phyloP scores from a whole-genome alignment of 1,140 invertebrate genomes.

The Tetragonula clypearis region DNA sequence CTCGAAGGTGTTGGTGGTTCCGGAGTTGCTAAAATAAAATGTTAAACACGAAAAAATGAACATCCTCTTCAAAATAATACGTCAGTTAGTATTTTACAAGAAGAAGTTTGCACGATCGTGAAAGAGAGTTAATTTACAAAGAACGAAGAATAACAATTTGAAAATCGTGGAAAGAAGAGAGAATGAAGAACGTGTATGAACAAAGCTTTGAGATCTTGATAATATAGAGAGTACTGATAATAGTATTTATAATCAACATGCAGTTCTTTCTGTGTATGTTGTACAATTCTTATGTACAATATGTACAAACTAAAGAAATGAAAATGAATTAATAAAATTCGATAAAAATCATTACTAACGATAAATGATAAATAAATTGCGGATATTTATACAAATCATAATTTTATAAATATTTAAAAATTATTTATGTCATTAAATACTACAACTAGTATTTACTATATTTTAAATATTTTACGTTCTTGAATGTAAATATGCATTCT shows the following conservation, averaged over 20 bases:
- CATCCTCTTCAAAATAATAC: too few species aligned
- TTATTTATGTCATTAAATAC: too few species aligned
- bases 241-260: slow-evolving; percentile 1
- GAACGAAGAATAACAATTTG: not conserved
- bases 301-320: slow-evolving; percentile 57
- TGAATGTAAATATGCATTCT: too few species aligned
- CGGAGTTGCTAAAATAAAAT: slow-evolving; percentile 63
- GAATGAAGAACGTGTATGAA: slow-evolving; percentile 28
- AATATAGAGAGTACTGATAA: not conserved
- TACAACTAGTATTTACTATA: too few species aligned
- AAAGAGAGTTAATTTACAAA: too few species aligned
- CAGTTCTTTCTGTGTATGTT: slow-evolving; percentile 18
- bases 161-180: slow-evolving; percentile 3
- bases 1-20: slow-evolving; percentile 68
- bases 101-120: not conserved
- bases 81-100: slow-evolving; percentile 32
- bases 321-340: slow-evolving; percentile 1
- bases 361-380: not conserved
- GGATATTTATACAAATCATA: too few species aligned
- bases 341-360: not conserved
- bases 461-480: too few species aligned
- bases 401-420: too few species aligned
- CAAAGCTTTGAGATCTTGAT: slow-evolving; percentile 10
- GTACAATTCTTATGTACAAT: slow-evolving; percentile 61
- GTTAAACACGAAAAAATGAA: not conserved